Conservation (phyloP, 2,113 vertebrate species). For the Actinemys pallida region DNA sequence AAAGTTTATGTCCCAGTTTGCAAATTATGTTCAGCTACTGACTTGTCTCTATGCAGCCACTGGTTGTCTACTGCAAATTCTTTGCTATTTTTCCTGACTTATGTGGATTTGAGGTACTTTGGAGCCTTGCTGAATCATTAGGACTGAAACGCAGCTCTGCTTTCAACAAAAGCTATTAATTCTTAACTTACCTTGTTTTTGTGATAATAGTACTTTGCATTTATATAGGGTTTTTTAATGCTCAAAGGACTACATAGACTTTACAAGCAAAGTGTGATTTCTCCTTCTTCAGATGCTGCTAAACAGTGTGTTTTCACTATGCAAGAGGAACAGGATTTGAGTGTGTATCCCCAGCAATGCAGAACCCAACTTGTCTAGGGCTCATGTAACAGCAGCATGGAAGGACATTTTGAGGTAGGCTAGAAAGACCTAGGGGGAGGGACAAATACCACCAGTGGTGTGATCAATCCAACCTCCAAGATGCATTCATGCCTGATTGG, state of each 20-base stretch:
- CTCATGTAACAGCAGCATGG: neutral
- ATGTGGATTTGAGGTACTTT: neutral
- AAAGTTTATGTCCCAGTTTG: neutral
- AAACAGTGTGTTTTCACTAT: neutral
- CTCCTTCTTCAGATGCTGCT: neutral
- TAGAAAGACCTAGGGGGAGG: neutral
- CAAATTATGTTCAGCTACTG: neutral
- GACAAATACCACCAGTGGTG: neutral
- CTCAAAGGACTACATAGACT: neutral
- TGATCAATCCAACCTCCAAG: neutral
- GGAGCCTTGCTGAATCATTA: neutral
- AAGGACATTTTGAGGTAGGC: neutral
- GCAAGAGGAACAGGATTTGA: neutral
- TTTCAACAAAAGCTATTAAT: neutral
- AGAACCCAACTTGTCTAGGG: neutral
- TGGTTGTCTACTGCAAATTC: neutral
- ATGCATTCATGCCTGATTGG: neutral
- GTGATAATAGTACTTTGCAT: neutral
- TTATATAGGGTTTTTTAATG: neutral
- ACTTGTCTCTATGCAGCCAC: neutral
- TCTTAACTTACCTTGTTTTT: neutral
- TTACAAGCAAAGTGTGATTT: neutral
- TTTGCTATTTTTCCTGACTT: neutral
- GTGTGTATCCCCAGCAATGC: neutral
- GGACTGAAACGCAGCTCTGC: neutral